These are phyloP conservation scores for Styela clava DNA, from an alignment of 23 tunicate species.

Conservation along the genomic window DNA sequence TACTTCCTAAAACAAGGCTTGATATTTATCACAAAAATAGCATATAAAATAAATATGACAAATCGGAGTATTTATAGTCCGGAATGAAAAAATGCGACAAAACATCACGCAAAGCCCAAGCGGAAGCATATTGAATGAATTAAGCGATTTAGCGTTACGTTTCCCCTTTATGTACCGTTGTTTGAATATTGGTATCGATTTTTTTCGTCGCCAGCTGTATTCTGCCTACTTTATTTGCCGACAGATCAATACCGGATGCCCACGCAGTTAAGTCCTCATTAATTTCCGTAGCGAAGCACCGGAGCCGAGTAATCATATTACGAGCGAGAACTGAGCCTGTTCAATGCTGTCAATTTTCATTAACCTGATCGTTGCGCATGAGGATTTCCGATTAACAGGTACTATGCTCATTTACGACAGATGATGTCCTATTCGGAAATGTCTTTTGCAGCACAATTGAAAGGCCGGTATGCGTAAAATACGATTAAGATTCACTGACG, in stretches of 20 bases:
- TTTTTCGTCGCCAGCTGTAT: neutral
- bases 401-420: too few species aligned
- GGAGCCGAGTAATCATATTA: slow-evolving; percentile 3
- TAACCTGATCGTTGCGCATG: neutral
- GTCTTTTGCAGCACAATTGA: too few species aligned
- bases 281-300: neutral
- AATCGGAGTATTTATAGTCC: too few species aligned
- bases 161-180: neutral
- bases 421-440: too few species aligned
- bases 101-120: too few species aligned
- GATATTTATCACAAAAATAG: too few species aligned
- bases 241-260: slow-evolving; percentile 13
- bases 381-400: neutral
- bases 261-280: neutral
- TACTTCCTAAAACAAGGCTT: too few species aligned
- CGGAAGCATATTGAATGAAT: neutral
- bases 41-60: too few species aligned
- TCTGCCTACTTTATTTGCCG: slow-evolving; percentile 5
- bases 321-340: neutral
- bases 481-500: too few species aligned
- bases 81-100: too few species aligned
- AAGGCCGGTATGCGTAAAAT: too few species aligned
- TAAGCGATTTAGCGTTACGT: neutral
- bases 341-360: neutral
- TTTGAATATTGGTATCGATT: neutral